These are phyloP conservation scores for Solenopsis invicta DNA, from an alignment of 1,140 invertebrate species.

Conservation along the genomic window DNA sequence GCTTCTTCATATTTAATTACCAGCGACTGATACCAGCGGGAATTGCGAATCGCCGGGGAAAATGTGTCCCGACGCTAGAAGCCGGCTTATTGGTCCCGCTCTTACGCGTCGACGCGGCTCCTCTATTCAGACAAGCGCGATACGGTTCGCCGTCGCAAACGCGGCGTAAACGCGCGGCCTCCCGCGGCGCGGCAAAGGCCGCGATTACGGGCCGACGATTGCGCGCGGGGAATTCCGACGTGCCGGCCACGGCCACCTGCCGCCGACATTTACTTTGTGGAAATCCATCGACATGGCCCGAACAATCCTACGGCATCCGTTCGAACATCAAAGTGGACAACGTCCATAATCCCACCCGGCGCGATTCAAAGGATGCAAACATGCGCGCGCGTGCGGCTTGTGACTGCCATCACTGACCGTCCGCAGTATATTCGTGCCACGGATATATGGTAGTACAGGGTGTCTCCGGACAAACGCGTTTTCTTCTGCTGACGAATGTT, in stretches of 20 bases:
- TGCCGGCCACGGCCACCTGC: conserved; percentile 64
- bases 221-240: conserved; percentile 68
- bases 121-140: conserved; percentile 45
- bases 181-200: conserved; percentile 69
- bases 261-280: conserved; percentile 78
- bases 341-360: conserved; percentile 73
- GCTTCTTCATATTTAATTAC: conserved; percentile 56
- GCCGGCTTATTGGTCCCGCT: conserved; percentile 18
- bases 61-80: conserved; percentile 17
- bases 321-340: conserved; percentile 78
- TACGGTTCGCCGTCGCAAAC: conserved; percentile 61
- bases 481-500: conserved; percentile 20
- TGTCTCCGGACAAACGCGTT: conserved; percentile 22
- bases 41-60: conserved; percentile 34
- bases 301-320: conserved; percentile 72
- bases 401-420: conserved; percentile 19
- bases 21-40: conserved; percentile 1
- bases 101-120: not conserved
- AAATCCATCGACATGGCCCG: conserved; percentile 71
- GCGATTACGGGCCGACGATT: conserved; percentile 74
- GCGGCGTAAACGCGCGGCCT: conserved; percentile 67
- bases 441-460: not conserved
- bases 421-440: not conserved
- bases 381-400: conserved; percentile 12
- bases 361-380: conserved; percentile 72